Base-by-base conservation (phyloP, 2,113 vertebrate genomes). In the Gavialis gangeticus region DNA sequence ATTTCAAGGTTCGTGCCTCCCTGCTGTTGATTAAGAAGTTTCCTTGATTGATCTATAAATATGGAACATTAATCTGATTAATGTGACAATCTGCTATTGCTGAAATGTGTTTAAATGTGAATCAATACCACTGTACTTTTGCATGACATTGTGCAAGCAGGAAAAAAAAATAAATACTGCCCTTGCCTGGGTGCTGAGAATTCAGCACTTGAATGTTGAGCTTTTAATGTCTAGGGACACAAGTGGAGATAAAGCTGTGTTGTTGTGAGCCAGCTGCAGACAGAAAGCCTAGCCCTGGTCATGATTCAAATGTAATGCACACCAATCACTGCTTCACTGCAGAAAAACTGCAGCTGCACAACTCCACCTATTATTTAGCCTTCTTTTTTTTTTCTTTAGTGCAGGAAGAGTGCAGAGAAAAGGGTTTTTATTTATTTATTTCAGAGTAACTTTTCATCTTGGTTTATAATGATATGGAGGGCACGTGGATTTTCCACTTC, bases 31-130 rank as follows among this genome's bases (percentile, higher is more conserved):
- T 60, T 90, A 79, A 84, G 85, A 95, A 76, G 56, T 78, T 86
- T 89, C 62, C 56, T 73, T 94, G 54, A 75, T 25, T 85, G 28
- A 73, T 17, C 54, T 89, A 86, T 83, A 92, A 95, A 96, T 84
- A 89, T 54, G 66, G 37, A 92, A 73, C 17, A 89, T 80, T 75
- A 71, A 80, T 88, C 78, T 94, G 69, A 88, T 83, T 2, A 95
- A 62, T 91, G 60, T 71, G 63, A 67, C 76, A 66, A 75, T 78
- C 73, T 86, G 62, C 19, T 92, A 5, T 17, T 46, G 17, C 6
- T 54, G 62, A 75, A 67, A 19, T 69, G 4, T 37, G 15, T 37
- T 73, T 57, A 76, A 92, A 90, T 79, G 15, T 64, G 88, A 86
- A 89, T 8, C 58, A n/a, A 64, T 84, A 62, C 19, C 37, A 6